Evolutionary conservation across 1,140 invertebrate species (phyloP), one percentile per base, ranked within the genome.

Genomic region (Brachionus rotundiformis): DNA sequence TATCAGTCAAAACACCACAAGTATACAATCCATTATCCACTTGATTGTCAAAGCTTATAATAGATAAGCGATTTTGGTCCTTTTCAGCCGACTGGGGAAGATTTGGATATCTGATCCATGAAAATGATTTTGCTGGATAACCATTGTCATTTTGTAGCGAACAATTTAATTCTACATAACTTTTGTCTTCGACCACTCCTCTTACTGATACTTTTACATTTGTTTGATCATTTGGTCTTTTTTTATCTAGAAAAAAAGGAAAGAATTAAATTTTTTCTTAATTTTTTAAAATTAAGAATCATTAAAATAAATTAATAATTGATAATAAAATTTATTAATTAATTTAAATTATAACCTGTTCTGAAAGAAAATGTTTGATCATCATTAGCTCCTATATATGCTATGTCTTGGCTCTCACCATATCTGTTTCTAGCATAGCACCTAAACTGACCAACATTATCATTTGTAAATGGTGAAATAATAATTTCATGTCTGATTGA

Each of bases 21-120:
- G 76, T 79, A 47, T 79, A 79, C n/a, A 79, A 63, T 36, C 76
- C 76, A 39, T 79, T 79, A n/a, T 79, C 76, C 11, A 36, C 10
- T 2, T 59, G n/a, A 59, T 54, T 59, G 19, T 79, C 47, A 59
- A 59, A 79, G n/a, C 11, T 54, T 7, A 25, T 79, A n/a, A 79
- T 79, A 31, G 31, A 39, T 10, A 79, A 16, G 10, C 76, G 44
- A 13, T 79, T 79, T 79, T 79, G 19, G 8, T 54, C 76, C 16
- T 19, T 59, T 79, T 79, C 47, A 79, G 76, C 59, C 13, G 76
- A 59, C 25, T 41, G 29, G 29, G 76, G 76, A 2, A 79, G 25
- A 59, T 8, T 59, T 79, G 76, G 76, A 59, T 59, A 79, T 54
- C 23, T 54, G 0, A 29, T 39, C 76, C 76, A 79, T 39, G 59